These are phyloP conservation scores for Alexandromys fortis DNA, from an alignment of 2,113 vertebrate genomes.

Conservation along the genomic window DNA sequence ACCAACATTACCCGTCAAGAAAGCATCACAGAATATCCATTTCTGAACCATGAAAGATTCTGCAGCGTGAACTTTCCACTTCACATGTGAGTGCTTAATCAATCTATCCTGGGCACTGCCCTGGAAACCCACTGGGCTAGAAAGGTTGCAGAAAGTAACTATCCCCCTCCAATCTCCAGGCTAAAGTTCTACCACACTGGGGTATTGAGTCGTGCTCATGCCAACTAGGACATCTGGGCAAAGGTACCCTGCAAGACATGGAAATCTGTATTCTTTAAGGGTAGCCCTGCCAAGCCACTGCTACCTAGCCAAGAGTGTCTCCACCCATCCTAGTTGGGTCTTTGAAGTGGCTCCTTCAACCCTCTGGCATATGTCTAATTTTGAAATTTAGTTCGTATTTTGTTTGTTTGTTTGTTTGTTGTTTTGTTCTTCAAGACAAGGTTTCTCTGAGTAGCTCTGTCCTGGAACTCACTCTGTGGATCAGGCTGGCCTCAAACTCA, in stretches of 20 bases:
- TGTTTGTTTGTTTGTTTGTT: not conserved
- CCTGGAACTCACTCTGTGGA: not conserved
- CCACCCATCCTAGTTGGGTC: fast-evolving
- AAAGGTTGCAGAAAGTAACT: not conserved
- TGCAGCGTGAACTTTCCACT: not conserved
- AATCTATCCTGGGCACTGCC: not conserved
- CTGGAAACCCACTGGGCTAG: not conserved
- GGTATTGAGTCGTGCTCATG: fast-evolving
- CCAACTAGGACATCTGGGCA: not conserved
- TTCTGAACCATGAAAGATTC: not conserved
- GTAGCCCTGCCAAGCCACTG: fast-evolving
- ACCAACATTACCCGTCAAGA: not conserved
- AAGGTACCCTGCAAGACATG: not conserved
- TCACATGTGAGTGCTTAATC: not conserved
- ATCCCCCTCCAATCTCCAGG: not conserved
- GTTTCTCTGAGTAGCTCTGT: not conserved
- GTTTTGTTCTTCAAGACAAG: not conserved
- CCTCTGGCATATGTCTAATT: not conserved
- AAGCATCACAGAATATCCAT: not conserved
- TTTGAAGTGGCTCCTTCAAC: not conserved
- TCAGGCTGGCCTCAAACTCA: not conserved
- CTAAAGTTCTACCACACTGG: fast-evolving
- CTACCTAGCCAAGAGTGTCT: not conserved
- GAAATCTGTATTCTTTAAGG: too few species aligned
- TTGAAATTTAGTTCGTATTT: not conserved